Evolutionary conservation across 1,140 invertebrate species (phyloP), one percentile per base, ranked within the genome.

Genomic region (Vollenhovia emeryi): DNA sequence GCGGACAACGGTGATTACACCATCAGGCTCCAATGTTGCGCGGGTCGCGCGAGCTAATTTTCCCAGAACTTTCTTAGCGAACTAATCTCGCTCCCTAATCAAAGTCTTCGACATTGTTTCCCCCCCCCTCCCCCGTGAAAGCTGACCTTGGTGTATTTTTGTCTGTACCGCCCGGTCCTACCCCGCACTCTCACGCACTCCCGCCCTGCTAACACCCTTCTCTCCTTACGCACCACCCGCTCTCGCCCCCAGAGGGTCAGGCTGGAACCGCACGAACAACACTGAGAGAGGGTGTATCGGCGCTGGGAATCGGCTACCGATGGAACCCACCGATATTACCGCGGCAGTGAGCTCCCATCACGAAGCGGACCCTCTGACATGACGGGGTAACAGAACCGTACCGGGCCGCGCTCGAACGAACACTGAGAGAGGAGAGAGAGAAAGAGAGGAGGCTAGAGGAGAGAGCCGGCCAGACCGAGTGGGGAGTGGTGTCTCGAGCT

Each of bases 351-450:
- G 92, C 91, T 93, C 90, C 93, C 93, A 93, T 94, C 89, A 92
- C 92, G 92, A 89, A 85, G 84, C 91, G 87, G 85, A 87, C 85
- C 86, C 90, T 75, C 85, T 68, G 84, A 83, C 78, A 80, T 50
- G 87, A 89, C 91, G 86, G 82, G 68, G 52, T 87, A 73, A 78
- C 73, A 88, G 82, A 92, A 93, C 91, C 88, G 87, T 91, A 91
- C 92, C 90, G 92, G 89, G 87, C 92, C 93, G 93, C 93, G 92
- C 91, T 93, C 93, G 92, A 93, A 91, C 92, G 91, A 93, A 93
- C 92, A 94, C 94, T 95, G 93, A 92, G 91, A 88, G 89, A 91
- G 87, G 86, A 85, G 87, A 86, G 78, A 80, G 87, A 86, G 86
- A 86, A 82, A 84, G 59, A 80, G 78, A 83, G 78, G 60, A n/a